These are phyloP conservation scores for Paralichthys olivaceus DNA, from an alignment of 2,113 vertebrate genomes.

Conservation along the genomic window DNA sequence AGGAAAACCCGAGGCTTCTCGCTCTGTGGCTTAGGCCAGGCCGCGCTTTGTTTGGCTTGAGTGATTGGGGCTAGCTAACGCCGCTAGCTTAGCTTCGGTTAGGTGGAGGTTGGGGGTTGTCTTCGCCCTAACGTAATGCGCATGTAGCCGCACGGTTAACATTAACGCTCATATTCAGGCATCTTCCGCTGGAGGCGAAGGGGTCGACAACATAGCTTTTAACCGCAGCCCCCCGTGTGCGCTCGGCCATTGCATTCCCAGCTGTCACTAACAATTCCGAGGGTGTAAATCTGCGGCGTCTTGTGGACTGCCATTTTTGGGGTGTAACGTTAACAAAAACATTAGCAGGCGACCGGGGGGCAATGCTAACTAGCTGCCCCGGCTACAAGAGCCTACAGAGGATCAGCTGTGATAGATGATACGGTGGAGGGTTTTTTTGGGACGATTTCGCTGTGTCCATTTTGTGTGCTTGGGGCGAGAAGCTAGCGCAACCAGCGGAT, in stretches of 20 bases:
- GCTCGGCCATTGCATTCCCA: conserved; percentile 67
- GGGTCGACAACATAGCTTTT: not conserved
- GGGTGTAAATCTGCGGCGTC: conserved; percentile 75
- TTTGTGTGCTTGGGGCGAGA: conserved; percentile 30
- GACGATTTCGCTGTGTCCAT: conserved; percentile 32
- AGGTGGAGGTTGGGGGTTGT: conserved; percentile 66
- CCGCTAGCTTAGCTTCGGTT: conserved; percentile 62
- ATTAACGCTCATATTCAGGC: conserved; percentile 42
- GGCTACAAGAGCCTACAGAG: conserved; percentile 42
- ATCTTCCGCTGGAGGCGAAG: not conserved
- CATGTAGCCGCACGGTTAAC: conserved; percentile 53
- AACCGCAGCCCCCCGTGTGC: conserved; percentile 17
- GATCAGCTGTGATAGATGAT: conserved; percentile 63
- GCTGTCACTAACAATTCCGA: conserved; percentile 74
- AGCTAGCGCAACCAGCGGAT: conserved; percentile 8
- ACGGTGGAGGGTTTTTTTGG: conserved; percentile 8
- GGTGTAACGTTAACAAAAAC: conserved; percentile 81
- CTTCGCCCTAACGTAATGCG: conserved; percentile 67
- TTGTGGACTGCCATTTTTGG: conserved; percentile 80
- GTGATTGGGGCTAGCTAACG: conserved; percentile 73
- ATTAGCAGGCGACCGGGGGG: conserved; percentile 57
- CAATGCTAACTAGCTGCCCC: conserved; percentile 42
- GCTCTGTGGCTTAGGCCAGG: conserved; percentile 82
- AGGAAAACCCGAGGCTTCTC: conserved; percentile 85
- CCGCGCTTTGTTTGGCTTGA: conserved; percentile 96